These are phyloP conservation scores for Phataginus tricuspis DNA, from an alignment of 2,797 vertebrate species.

Conservation along the genomic window DNA sequence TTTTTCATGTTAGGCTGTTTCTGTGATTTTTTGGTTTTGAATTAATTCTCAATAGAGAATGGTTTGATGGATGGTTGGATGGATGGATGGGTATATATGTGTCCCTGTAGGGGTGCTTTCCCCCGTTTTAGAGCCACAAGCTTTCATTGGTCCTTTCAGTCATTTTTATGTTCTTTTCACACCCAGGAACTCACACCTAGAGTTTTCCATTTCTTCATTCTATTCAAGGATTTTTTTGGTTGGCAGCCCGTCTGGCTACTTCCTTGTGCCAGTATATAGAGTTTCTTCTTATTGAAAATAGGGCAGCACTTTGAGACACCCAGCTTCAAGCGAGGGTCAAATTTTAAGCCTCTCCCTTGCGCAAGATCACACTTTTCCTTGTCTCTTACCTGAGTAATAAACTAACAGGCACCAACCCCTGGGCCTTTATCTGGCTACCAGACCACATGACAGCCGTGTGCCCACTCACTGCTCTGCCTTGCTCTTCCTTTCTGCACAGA, in stretches of 20 bases:
- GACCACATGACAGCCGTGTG: neutral
- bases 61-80: neutral
- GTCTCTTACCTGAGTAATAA: neutral
- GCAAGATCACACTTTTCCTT: neutral
- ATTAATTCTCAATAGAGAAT: neutral
- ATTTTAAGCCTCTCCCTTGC: neutral
- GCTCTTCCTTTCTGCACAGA: neutral
- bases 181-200: too few relatives aligned
- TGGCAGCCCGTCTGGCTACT: neutral
- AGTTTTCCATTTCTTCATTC: neutral
- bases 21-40: neutral
- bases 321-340: too few relatives aligned
- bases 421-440: neutral
- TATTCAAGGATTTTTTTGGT: neutral
- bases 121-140: accelerated
- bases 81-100: neutral
- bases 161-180: neutral
- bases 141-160: neutral
- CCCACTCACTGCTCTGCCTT: neutral
- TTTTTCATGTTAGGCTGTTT: neutral
- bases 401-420: neutral
- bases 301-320: neutral
- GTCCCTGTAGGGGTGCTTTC: neutral
- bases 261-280: neutral
- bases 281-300: neutral